Evolutionary conservation across 2,113 vertebrate species (phyloP).

Genomic region (Phalacrocorax carbo): DNA sequence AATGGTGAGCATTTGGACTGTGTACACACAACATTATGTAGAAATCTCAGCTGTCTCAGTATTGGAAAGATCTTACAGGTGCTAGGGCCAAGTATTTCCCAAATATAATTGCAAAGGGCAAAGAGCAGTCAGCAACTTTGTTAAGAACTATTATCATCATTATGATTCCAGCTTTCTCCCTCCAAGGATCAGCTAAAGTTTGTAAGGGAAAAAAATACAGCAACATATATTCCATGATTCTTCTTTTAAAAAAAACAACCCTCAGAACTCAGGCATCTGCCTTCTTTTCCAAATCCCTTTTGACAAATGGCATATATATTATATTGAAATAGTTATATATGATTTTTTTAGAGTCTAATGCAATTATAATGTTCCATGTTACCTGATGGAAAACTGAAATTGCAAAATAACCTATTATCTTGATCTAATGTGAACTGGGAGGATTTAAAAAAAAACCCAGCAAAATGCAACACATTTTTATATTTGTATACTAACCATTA

Average conservation of each 20-base stretch:
- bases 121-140: neutral
- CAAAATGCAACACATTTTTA: neutral
- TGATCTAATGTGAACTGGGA: neutral
- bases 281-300: neutral
- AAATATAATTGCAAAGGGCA: neutral
- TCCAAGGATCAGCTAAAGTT: neutral
- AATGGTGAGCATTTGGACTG: neutral
- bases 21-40: too few species aligned
- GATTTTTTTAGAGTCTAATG: neutral
- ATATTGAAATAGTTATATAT: neutral
- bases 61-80: neutral
- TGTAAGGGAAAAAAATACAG: neutral
- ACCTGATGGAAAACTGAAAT: neutral
- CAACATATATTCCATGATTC: neutral
- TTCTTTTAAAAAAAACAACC: neutral
- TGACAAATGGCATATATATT: neutral
- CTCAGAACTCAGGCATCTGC: neutral
- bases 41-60: neutral
- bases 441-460: neutral
- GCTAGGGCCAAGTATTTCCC: neutral
- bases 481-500: neutral
- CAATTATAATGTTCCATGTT: neutral
- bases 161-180: neutral
- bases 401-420: neutral
- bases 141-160: neutral